Conservation (phyloP, 1,140 invertebrate genomes). For the Cherax destructor region DNA sequence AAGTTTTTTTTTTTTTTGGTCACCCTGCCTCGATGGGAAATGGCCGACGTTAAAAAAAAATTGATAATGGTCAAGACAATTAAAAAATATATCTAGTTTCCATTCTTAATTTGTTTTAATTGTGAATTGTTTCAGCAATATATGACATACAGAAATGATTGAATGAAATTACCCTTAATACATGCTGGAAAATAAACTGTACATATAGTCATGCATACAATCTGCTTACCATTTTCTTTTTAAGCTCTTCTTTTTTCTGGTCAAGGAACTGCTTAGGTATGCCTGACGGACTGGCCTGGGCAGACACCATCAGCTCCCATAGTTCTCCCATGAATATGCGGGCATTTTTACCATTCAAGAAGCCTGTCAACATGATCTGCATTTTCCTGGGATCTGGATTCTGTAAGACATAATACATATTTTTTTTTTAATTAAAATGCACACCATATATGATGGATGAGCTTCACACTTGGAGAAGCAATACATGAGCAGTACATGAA, state of each 20-base stretch:
- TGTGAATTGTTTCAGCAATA: too few species aligned
- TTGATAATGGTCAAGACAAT: too few species aligned
- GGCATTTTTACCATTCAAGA: conserved; percentile 98
- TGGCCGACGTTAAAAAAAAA: too few species aligned
- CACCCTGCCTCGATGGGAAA: too few species aligned
- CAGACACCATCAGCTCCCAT: conserved; percentile 95
- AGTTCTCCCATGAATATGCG: conserved; percentile 97
- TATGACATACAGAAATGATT: neutral
- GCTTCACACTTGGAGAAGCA: neutral
- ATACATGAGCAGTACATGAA: neutral
- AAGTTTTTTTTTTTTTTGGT: too few species aligned
- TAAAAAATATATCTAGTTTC: too few species aligned
- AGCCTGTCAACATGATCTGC: conserved; percentile 99
- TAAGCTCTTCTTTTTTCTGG: conserved; percentile 93
- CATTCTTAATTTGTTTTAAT: too few species aligned
- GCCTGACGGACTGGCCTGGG: conserved; percentile 94
- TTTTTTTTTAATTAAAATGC: neutral
- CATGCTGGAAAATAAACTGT: too few species aligned
- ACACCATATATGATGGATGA: neutral
- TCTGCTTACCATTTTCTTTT: conserved; percentile 80
- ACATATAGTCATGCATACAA: too few species aligned
- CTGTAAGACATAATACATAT: conserved; percentile 75
- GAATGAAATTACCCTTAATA: too few species aligned
- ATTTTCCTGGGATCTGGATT: conserved; percentile 97
- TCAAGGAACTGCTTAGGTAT: conserved; percentile 95